Base-by-base conservation (phyloP, 2,113 vertebrate genomes). In the Octodon degus region DNA sequence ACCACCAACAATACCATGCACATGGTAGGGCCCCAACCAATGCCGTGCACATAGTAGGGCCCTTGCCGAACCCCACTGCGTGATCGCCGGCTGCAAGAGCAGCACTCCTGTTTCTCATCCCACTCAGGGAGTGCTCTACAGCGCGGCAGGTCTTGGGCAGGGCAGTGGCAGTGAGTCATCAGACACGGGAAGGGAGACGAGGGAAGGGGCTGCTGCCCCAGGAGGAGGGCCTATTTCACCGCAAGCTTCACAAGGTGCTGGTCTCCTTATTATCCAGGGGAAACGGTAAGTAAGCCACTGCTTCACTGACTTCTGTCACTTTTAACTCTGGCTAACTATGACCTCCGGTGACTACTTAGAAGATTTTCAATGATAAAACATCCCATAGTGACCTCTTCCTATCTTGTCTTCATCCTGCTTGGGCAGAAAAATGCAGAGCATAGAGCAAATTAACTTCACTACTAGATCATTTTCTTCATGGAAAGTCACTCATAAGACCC, bases 381-480 rank as follows among this genome's bases (percentile, higher is more conserved):
- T 40, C 43, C 47, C 47, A 3, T 22, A 67, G 47, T 30, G 47
- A 63, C 16, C 2, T 40, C 58, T 40, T 67, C 11, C 70, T 92
- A 30, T 50, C n/a, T 70, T 70, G 47, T 91, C 27, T 84, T 47
- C 5, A 16, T 90, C 65, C 79, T 63, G 9, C 12, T 62, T 91
- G 19, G 55, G 67, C 65, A 82, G 91, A 92, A 95, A 95, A 95
- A 88, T 86, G 63, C 5, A 86, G 25, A 87, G 19, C n/a, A 70
- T 70, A 91, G 67, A 79, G 43, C 25, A 77, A 72, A 93, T 84
- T 62, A 67, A 40, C 5, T 77, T 92, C 53, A 82, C 79, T 87
- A 32, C 25, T 83, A 14, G 30, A 55, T 63, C 22, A 24, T 65
- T 92, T 90, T 86, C 50, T 65, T 84, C 25, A 74, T 34, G 62